Base-by-base conservation (phyloP, 2,113 vertebrate species). In the Amphiprion percula region DNA sequence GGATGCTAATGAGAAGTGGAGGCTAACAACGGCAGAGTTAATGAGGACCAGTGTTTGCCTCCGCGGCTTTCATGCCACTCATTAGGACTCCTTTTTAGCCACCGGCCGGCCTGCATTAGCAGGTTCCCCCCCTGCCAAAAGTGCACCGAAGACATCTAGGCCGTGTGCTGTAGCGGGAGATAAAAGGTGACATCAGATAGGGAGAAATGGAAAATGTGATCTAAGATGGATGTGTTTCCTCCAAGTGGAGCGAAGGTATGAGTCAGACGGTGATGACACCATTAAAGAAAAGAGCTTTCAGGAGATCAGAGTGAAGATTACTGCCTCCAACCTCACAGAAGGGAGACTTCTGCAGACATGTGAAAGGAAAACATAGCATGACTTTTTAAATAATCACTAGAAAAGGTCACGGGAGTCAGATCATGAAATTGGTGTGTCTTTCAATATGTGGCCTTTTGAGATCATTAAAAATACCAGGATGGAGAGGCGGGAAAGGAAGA, bases 1-100 rank as follows among this genome's bases (percentile, higher is more conserved):
- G 19, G 58, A 14, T 0, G 47, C 68, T 83, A 85, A 87, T 76
- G 71, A 87, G 77, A 77, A 67, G 10, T 60, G 12, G 59, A 82
- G 55, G 72, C 72, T 72, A 78, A 88, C 80, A 84, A 78, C 78
- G 67, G 68, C 68, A 8, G 16, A 69, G 46, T 79, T 85, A 85
- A 84, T 79, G 82, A 85, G 81, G 52, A 78, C 16, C 63, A 37
- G 63, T 30, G 52, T 63, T 55, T 26, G 56, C 41, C 17, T 55
- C 53, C 4, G 7, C 24, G 60, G 39, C 77, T 75, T 58, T 54
- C 16, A 58, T 65, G 30, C 33, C 28, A 60, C 68, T 78, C 77
- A 59, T 82, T 79, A 77, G 46, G 50, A 55, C 39, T 79, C 46
- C 37, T 19, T 78, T 77, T 84, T 74, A 82, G 50, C 72, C 24